phyloP scores from a whole-genome alignment of 2,888 invertebrate genomes.

The Matsumyia berberina region DNA sequence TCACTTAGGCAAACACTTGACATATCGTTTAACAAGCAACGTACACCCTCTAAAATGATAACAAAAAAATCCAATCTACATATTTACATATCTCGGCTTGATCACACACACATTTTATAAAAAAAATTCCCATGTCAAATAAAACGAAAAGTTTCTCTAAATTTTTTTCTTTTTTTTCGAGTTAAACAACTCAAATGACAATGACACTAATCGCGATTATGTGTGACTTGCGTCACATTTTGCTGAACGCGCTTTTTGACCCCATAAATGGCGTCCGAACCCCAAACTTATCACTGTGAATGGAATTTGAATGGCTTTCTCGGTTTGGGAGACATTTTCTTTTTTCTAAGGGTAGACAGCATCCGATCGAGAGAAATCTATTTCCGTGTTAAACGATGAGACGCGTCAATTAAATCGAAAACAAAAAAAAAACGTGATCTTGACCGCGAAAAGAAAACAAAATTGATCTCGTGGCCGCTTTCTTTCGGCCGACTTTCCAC shows the following conservation, averaged over 20 bases:
- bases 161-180: neutral
- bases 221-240: constrained; percentile 39
- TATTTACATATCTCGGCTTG: constrained; percentile 6
- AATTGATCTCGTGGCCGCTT: constrained; percentile 53
- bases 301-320: constrained; percentile 28
- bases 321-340: constrained; percentile 3
- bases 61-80: neutral
- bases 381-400: constrained; percentile 33
- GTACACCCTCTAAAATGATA: neutral
- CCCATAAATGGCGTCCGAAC: constrained; percentile 48
- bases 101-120: constrained; percentile 18
- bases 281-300: constrained; percentile 47
- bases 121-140: neutral
- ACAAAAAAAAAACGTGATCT: constrained; percentile 55
- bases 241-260: constrained; percentile 13
- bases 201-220: constrained; percentile 43
- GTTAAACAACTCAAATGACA: constrained; percentile 15
- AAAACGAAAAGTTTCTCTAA: neutral
- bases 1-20: constrained; percentile 12
- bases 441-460: constrained; percentile 61
- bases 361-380: constrained; percentile 44
- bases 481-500: constrained; percentile 60
- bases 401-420: constrained; percentile 37
- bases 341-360: constrained; percentile 16
- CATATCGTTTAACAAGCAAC: neutral